Evolutionary conservation across 2,113 vertebrate genomes (phyloP), one percentile per base, ranked within the genome.

Genomic region (Phyllostomus hastatus): DNA sequence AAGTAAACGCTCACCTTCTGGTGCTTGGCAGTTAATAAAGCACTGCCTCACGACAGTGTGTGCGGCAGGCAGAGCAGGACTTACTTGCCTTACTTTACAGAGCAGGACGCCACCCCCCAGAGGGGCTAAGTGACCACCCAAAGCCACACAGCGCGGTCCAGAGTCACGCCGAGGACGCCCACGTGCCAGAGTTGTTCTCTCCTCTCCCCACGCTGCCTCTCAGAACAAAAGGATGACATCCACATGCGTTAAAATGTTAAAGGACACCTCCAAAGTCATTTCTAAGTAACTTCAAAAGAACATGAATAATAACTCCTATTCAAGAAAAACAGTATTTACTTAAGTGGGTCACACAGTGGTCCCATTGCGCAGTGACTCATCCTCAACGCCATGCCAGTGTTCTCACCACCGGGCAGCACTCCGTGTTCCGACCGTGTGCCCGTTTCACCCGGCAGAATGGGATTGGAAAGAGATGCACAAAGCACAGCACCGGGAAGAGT

Each of bases 321-420:
- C 17, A 26, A 46, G 59, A 46, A 46, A 15, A 80, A 61, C 52
- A 35, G 50, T 31, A 72, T 54, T 31, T 81, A 59, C 52, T 80
- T 48, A 92, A 96, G 41, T 81, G 46, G 43, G 28, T 17, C 87
- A 91, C 35, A 64, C 19, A 67, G 59, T 46, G 38, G 89, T 75
- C 59, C 84, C 84, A 38, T 52, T 50, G 66, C 92, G 41, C 22
- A 79, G 14, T 97, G 88, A 96, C 67, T 96, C 94, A 92, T 33
- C 80, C 41, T 94, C 70, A 54, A 41, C 3, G 31, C 16, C 43
- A 2, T 5, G 91, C 93, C 94, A 92, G 19, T 20, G 76, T 78
- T 88, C 81, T 66, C 81, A 80, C 22, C 75, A 69, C 52, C 1
- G 31, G 93, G 79, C 28, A 83, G 69, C 28, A 76, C 35, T 57